Evolutionary conservation across 2,888 invertebrate species (phyloP).

Genomic region (Apamea crenata): DNA sequence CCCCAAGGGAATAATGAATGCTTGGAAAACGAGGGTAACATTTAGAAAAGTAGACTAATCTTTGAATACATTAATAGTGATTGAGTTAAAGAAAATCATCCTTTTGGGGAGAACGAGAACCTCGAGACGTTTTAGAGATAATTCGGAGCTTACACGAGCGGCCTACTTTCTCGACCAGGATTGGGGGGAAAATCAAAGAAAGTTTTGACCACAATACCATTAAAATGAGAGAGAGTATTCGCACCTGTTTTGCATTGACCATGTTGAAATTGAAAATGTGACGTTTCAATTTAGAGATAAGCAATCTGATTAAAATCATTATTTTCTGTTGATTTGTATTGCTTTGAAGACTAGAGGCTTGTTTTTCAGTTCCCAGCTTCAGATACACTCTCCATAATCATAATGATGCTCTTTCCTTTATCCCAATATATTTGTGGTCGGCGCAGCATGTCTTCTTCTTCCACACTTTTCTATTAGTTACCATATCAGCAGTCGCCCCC

Average conservation of each 20-base stretch:
- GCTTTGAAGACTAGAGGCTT: not conserved
- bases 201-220: not conserved
- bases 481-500: not conserved
- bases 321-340: not conserved
- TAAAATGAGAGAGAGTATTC: not conserved
- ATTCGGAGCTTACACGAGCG: slow-evolving; percentile 34
- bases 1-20: slow-evolving; percentile 16
- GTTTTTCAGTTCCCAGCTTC: not conserved
- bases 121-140: slow-evolving; percentile 10
- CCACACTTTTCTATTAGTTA: not conserved
- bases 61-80: slow-evolving; percentile 42
- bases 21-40: slow-evolving; percentile 15
- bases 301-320: not conserved
- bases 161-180: slow-evolving; percentile 1
- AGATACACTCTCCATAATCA: not conserved
- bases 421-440: not conserved
- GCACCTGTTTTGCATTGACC: not conserved
- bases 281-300: not conserved
- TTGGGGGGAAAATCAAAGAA: not conserved
- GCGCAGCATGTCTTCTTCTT: not conserved
- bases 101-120: not conserved
- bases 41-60: slow-evolving; percentile 34
- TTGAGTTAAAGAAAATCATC: slow-evolving; percentile 28
- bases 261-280: not conserved
- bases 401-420: not conserved